These are phyloP conservation scores for Verasper variegatus DNA, from an alignment of 2,113 vertebrate genomes.

Conservation along the genomic window DNA sequence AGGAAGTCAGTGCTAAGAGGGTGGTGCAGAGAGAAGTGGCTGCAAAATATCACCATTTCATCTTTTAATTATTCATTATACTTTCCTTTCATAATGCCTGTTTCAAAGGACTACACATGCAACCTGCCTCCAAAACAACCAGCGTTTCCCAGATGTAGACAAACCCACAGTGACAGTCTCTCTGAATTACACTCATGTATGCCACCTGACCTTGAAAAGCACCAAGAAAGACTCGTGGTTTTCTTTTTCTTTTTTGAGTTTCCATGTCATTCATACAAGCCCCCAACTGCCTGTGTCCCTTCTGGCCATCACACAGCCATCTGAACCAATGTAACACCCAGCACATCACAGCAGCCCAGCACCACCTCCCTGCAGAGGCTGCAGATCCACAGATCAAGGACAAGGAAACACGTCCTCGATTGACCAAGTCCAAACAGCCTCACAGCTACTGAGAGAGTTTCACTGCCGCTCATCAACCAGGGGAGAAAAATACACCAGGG, in stretches of 20 bases:
- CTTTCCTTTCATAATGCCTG: neutral
- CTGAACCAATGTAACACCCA: conserved; percentile 42
- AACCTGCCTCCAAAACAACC: conserved; percentile 1
- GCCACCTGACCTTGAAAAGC: conserved; percentile 54
- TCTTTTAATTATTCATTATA: conserved; percentile 27
- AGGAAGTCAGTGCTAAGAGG: conserved; percentile 20
- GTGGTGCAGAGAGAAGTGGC: conserved; percentile 10
- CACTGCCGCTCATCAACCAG: conserved; percentile 12
- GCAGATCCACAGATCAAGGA: conserved; percentile 39
- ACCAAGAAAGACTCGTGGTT: conserved; percentile 8
- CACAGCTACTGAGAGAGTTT: neutral
- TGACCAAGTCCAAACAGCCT: conserved; percentile 9
- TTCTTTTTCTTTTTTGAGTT: conserved; percentile 15
- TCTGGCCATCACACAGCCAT: conserved; percentile 39
- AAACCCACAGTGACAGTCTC: conserved; percentile 39
- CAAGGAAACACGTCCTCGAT: conserved; percentile 24
- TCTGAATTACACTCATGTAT: conserved; percentile 42
- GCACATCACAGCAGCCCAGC: conserved; percentile 20
- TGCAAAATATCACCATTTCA: conserved; percentile 37
- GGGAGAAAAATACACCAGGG: too few species aligned
- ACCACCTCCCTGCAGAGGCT: conserved; percentile 21
- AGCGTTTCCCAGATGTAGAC: conserved; percentile 23
- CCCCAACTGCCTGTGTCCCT: conserved; percentile 22
- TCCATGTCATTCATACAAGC: conserved; percentile 39
- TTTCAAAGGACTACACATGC: conserved; percentile 6